Percentiles rank a stretch among this genome's conserved stretches.
These are phyloP conservation scores for Glandiceps talaboti DNA, from an alignment of 53 echinoderm and acorn worm species.

Conservation along the genomic window DNA sequence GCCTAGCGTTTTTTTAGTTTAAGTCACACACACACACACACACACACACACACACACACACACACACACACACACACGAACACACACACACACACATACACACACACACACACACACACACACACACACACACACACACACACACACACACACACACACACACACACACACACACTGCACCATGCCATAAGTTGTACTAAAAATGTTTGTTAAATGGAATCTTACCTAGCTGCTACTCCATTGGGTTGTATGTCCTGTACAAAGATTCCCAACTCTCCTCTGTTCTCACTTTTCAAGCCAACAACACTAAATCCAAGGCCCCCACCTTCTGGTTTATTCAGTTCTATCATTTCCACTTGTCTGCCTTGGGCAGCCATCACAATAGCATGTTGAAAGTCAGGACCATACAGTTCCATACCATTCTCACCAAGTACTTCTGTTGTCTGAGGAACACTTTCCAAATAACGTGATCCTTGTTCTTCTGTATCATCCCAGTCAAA, in stretches of 20 bases:
- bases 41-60: no score
- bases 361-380: slow-evolving; percentile 58
- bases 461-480: background rate
- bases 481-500: background rate
- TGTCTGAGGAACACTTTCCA: background rate
- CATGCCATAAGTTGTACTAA: no score
- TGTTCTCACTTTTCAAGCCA: slow-evolving; percentile 84
- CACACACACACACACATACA: no score
- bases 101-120: no score
- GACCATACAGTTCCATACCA: background rate
- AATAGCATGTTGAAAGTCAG: slow-evolving; percentile 12
- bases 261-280: slow-evolving; percentile 91
- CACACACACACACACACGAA: no score
- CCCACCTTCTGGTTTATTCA: slow-evolving; percentile 66
- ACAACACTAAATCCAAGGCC: slow-evolving; percentile 97
- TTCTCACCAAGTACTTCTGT: background rate
- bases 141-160: no score
- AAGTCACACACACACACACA: no score
- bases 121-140: no score
- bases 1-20: no score
- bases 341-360: slow-evolving; percentile 58
- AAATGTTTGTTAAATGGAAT: no score
- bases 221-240: slow-evolving; percentile 79
- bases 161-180: no score
- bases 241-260: slow-evolving; percentile 92